Percentiles rank a stretch among this genome's conserved stretches.
These are phyloP conservation scores for Cryptus armator DNA, from an alignment of 2,888 invertebrate genomes.

Conservation along the genomic window DNA sequence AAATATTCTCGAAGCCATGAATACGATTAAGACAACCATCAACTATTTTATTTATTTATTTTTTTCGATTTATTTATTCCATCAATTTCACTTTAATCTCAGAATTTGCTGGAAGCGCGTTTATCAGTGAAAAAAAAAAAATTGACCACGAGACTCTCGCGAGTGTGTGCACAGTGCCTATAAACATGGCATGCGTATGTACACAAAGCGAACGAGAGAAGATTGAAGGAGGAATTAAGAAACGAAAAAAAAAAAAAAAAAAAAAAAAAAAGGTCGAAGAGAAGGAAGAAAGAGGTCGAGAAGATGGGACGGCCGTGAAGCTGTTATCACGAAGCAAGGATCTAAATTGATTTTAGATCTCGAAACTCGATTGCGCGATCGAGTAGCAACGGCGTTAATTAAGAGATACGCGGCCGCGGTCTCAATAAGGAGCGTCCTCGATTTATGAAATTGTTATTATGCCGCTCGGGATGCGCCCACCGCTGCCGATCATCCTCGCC, in stretches of 20 bases:
- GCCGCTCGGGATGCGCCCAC: constrained; percentile 46
- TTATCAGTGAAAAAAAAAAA: not conserved
- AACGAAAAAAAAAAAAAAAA: constrained; percentile 10
- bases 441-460: constrained; percentile 72
- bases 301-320: constrained; percentile 50
- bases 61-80: not conserved
- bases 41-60: not conserved
- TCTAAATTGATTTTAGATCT: constrained; percentile 82
- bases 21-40: not conserved
- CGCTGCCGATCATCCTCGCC: constrained; percentile 13
- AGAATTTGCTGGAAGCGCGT: not conserved
- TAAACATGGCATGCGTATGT: not conserved
- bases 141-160: not conserved
- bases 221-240: constrained; percentile 1
- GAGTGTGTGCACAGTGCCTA: not conserved
- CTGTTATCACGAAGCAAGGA: constrained; percentile 75
- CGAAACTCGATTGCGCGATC: constrained; percentile 76
- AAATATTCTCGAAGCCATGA: not conserved
- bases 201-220: constrained; percentile 11
- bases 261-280: constrained; percentile 36
- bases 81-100: not conserved
- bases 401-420: constrained; percentile 78
- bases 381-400: constrained; percentile 78
- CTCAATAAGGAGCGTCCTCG: constrained; percentile 78
- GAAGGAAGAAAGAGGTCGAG: constrained; percentile 44